phyloP scores from a whole-genome alignment of 2,113 vertebrate genomes.

The Macaca mulatta region DNA sequence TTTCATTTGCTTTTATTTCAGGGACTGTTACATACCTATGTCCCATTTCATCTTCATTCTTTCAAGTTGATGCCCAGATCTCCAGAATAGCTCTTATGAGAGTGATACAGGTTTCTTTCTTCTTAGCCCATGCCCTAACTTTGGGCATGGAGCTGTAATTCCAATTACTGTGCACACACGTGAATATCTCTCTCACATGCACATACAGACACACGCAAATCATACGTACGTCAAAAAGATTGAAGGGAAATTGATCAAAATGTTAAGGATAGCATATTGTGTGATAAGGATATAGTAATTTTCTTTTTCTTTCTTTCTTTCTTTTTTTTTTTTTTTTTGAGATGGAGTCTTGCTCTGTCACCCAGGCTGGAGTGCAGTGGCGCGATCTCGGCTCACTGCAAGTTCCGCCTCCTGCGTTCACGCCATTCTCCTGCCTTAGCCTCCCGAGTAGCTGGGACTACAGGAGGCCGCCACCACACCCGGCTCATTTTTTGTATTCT shows the following conservation, averaged over 20 bases:
- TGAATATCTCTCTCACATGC: not conserved
- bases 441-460: no score
- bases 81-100: not conserved
- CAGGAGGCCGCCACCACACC: rapidly evolving
- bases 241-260: not conserved
- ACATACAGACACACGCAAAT: not conserved
- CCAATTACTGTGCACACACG: not conserved
- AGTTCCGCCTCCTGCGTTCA: rapidly evolving
- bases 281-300: not conserved
- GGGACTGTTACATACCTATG: not conserved
- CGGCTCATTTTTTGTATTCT: no score
- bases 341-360: no score
- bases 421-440: no score
- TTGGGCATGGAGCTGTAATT: not conserved
- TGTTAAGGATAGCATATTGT: not conserved
- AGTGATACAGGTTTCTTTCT: not conserved
- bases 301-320: constrained; percentile 10
- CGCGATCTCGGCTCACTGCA: no score
- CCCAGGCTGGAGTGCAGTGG: no score
- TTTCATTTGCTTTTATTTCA: not conserved
- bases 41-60: not conserved
- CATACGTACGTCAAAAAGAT: not conserved
- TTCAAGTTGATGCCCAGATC: not conserved
- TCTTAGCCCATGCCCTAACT: not conserved
- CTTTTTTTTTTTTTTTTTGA: not conserved